Base-by-base conservation (phyloP, 2,113 vertebrate species). In the Micromys minutus region DNA sequence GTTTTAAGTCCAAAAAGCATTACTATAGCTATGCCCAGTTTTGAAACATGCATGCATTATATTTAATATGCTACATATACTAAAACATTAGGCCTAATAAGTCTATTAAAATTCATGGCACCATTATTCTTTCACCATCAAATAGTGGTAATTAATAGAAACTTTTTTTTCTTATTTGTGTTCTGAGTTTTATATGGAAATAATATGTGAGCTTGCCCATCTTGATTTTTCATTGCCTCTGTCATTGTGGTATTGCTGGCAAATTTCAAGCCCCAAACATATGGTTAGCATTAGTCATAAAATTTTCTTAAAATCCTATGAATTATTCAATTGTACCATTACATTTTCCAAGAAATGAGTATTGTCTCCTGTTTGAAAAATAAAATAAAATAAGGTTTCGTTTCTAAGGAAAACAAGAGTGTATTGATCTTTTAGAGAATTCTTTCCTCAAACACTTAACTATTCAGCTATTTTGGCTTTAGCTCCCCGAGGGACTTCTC, bases 1-100 rank as follows among this genome's bases (percentile, higher is more conserved):
- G n/a, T 55, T 94, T 87, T 89, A 92, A 94, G 92, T 81, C 13
- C 29, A 93, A 72, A 10, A 11, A 22, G 0, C 17, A 29, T 31
- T 72, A 13, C 39, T 15, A 80, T 2, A 93, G 2, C 15, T 3
- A 13, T 26, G 6, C 31, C 47, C 77, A 26, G 16, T 59, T 87
- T 55, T 92, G 21, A 77, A 59, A 22, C 59, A 1, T 79, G 6
- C 39, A 34, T 36, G 13, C 0, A 47, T 52, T n/a, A n/a, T n/a
- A n/a, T n/a, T n/a, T n/a, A n/a, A n/a, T n/a, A n/a, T n/a, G n/a
- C n/a, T n/a, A n/a, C n/a, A n/a, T n/a, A n/a, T n/a, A n/a, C n/a
- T n/a, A n/a, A n/a, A n/a, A n/a, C n/a, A n/a, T n/a, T n/a, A n/a
- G 26, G 6, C 57, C 65, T 94, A 69, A 47, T 87, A 89, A 92